Evolutionary conservation across 2,797 vertebrate genomes (phyloP), one percentile per base, ranked within the genome.

Genomic region (Poecilia picta): DNA sequence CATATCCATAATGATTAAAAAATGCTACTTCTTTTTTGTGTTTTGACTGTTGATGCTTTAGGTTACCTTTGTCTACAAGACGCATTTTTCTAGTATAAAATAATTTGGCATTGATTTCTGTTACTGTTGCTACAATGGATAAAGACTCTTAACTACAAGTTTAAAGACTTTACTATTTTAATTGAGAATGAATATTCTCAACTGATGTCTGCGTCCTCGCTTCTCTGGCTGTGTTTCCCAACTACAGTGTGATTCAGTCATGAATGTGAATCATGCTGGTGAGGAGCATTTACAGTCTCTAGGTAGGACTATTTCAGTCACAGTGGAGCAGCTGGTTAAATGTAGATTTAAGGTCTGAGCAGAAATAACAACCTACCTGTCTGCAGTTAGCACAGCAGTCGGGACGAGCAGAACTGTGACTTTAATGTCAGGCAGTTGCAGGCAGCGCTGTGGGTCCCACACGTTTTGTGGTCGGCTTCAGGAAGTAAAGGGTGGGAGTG

Each of bases 281-380:
- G n/a, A 45, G 71, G 77, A 36, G 72, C 80, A 75, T 72, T 76
- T 79, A 71, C 71, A 74, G 77, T 72, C 74, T 74, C 49, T 74
- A 78, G 68, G 80, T 81, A 13, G 73, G 70, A 51, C 68, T 87
- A 86, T 90, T 89, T 90, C 84, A 66, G 83, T 85, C 71, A 2
- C 79, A 85, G 78, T 76, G 53, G 55, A 79, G 51, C 82, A 73
- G 72, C 51, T 55, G 79, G 77, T 82, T 85, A 81, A 80, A 85
- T 81, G 62, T 53, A 75, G 75, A 82, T 81, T 75, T 59, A 41
- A 23, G 11, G 72, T 62, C 25, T 81, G 83, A 73, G 72, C 76
- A 75, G 79, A 28, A 66, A 73, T 45, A 53, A n/a, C 45, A 39
- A 39, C 75, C 51, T 74, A 78, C 47, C 45, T 31, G 49, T 71